Evolutionary conservation across 2,113 vertebrate genomes (phyloP), one percentile per base, ranked within the genome.

Genomic region (Aythya baeri): DNA sequence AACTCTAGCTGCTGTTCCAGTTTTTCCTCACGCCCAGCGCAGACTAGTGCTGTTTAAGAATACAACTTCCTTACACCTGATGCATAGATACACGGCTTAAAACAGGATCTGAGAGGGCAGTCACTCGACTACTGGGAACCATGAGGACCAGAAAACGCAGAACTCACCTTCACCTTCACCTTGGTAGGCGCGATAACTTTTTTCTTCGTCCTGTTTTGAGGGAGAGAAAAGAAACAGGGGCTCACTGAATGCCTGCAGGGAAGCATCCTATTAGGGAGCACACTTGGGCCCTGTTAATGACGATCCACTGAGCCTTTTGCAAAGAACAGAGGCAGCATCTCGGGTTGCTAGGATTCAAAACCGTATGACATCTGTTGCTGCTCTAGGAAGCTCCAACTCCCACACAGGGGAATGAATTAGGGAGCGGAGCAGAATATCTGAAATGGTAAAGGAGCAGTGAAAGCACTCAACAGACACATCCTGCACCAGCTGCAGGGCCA

Each of bases 81-180:
- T 6, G 17, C 26, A 70, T 12, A 46, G 36, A 16, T 1, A 36
- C 17, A 34, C 59, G 76, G 36, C 41, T 62, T 50, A 79, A 55
- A 15, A 74, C 0, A 34, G 73, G 22, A 22, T 20, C 95, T 62
- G 41, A 50, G 41, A 44, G 3, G 23, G 71, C 73, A 93, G 22
- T 5, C 59, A 13, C 65, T 65, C 41, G 27, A 54, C 41, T 52
- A 52, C 44, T 41, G 25, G 44, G 32, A 81, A 65, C 29, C 7
- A 8, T 0, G 4, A 83, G 63, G 57, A 38, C 7, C 52, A 78
- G 57, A 46, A 85, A 75, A 55, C 57, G 89, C 70, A 65, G 62
- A 61, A 97, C 97, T 97, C 97, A 99, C 98, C 98, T 99, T 99
- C 74, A 96, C 94, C 89, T 98, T 98, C 83, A 97, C 87, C 95